Evolutionary conservation across 64 coral and sea anemone species (phyloP), one percentile per base, ranked within the genome.

Genomic region (Anthopleura sola): DNA sequence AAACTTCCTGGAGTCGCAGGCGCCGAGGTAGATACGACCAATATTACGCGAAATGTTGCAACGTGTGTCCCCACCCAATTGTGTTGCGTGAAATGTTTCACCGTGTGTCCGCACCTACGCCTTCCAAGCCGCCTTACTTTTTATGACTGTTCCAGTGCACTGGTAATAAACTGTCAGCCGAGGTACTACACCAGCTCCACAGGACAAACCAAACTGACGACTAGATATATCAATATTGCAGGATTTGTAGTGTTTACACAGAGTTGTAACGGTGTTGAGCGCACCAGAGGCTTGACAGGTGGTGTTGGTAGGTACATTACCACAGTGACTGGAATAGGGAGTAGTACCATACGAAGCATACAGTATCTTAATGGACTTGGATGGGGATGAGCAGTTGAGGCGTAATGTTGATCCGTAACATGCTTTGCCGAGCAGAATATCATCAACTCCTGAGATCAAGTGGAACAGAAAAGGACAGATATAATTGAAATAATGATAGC

Each of bases 41-140:
- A n/a, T n/a, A n/a, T n/a, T n/a, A n/a, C n/a, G n/a, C n/a, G n/a
- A n/a, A n/a, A n/a, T n/a, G n/a, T n/a, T n/a, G n/a, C n/a, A n/a
- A n/a, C n/a, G n/a, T n/a, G n/a, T n/a, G n/a, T n/a, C n/a, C n/a
- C n/a, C n/a, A n/a, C n/a, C n/a, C n/a, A n/a, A n/a, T n/a, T n/a
- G n/a, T n/a, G n/a, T n/a, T n/a, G n/a, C n/a, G n/a, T n/a, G n/a
- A n/a, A n/a, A n/a, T n/a, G n/a, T n/a, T n/a, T n/a, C n/a, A n/a
- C n/a, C n/a, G n/a, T n/a, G n/a, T n/a, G n/a, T n/a, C n/a, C n/a
- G n/a, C n/a, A n/a, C n/a, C n/a, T n/a, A n/a, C n/a, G n/a, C n/a
- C n/a, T n/a, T n/a, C n/a, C n/a, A n/a, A n/a, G n/a, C n/a, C n/a
- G 18, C 49, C 86, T 64, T 92, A 95, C 93, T 95, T 89, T 87